Evolutionary conservation across 2,113 vertebrate species (phyloP).

Genomic region (Caranx melampygus): DNA sequence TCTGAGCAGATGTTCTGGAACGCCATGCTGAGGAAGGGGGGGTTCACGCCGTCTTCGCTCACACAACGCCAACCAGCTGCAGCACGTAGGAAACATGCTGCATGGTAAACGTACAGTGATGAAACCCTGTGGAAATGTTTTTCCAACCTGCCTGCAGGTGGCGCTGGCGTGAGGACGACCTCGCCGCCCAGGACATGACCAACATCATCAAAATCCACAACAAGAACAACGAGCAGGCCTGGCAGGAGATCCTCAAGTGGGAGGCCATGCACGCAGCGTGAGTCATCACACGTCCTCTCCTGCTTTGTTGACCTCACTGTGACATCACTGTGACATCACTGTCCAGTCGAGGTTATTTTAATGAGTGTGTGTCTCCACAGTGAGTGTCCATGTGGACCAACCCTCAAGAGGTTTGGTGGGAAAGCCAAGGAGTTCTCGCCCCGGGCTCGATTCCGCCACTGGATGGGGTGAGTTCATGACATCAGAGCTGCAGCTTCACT

Average conservation of each 20-base stretch:
- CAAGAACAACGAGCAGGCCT: constrained; percentile 95
- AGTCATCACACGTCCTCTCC: constrained; percentile 39
- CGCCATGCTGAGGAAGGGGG: constrained; percentile 95
- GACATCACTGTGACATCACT: no score
- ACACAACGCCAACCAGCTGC: no score
- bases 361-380: constrained; percentile 73
- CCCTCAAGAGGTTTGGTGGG: constrained; percentile 92
- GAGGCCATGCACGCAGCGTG: constrained; percentile 92
- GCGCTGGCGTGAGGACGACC: constrained; percentile 94
- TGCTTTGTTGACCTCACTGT: background rate
- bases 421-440: constrained; percentile 95
- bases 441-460: constrained; percentile 91
- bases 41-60: no score
- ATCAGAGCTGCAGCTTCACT: background rate
- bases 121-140: no score
- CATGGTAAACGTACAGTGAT: no score
- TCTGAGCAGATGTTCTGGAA: constrained; percentile 99
- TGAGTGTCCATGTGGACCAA: constrained; percentile 94
- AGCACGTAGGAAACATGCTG: no score
- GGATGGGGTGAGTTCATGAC: constrained; percentile 91
- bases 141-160: constrained; percentile 82
- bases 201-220: constrained; percentile 98
- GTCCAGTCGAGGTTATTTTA: background rate
- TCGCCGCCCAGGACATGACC: constrained; percentile 88
- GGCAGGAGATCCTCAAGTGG: constrained; percentile 98